phyloP scores from a whole-genome alignment of 2,888 invertebrate genomes.

The Drosophila picticornis region DNA sequence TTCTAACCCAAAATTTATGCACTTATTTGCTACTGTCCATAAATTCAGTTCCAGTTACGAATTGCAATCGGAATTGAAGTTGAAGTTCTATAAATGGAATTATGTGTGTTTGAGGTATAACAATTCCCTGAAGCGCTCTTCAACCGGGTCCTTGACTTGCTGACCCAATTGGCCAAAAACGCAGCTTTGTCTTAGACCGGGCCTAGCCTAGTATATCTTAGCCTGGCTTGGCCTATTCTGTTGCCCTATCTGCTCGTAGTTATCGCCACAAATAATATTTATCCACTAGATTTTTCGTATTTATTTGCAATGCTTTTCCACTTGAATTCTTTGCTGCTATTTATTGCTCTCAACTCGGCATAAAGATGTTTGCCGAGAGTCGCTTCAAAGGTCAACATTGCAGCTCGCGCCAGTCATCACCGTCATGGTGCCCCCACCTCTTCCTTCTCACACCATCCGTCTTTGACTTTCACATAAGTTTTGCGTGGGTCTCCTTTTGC shows the following conservation, averaged over 20 bases:
- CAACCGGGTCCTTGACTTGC: conserved; percentile 76
- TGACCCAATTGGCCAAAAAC: conserved; percentile 69
- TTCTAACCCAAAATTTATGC: conserved; percentile 62
- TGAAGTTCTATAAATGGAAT: conserved; percentile 48
- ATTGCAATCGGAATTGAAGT: conserved; percentile 1
- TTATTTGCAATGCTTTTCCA: conserved; percentile 73
- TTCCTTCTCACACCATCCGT: conserved; percentile 1
- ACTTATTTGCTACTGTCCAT: conserved; percentile 77
- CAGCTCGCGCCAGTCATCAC: conserved; percentile 71
- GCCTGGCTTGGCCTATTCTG: conserved; percentile 10
- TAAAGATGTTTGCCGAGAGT: conserved; percentile 69
- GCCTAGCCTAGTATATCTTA: conserved; percentile 14
- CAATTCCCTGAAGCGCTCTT: conserved; percentile 56
- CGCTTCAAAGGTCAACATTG: conserved; percentile 71
- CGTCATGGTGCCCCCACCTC: conserved; percentile 17
- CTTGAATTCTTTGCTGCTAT: conserved; percentile 65
- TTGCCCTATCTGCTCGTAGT: conserved; percentile 25
- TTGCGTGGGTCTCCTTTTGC: conserved; percentile 54
- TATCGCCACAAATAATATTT: conserved; percentile 69
- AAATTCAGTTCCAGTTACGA: conserved; percentile 34
- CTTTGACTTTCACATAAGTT: conserved; percentile 73
- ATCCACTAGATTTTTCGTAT: conserved; percentile 62
- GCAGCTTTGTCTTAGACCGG: conserved; percentile 58
- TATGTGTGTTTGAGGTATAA: conserved; percentile 21
- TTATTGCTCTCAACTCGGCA: conserved; percentile 69